A percentile compares a stretch with the other conserved stretches of the same genome.
phyloP scores from a whole-genome alignment of 2,888 invertebrate genomes.

The Loripinus fragilis region DNA sequence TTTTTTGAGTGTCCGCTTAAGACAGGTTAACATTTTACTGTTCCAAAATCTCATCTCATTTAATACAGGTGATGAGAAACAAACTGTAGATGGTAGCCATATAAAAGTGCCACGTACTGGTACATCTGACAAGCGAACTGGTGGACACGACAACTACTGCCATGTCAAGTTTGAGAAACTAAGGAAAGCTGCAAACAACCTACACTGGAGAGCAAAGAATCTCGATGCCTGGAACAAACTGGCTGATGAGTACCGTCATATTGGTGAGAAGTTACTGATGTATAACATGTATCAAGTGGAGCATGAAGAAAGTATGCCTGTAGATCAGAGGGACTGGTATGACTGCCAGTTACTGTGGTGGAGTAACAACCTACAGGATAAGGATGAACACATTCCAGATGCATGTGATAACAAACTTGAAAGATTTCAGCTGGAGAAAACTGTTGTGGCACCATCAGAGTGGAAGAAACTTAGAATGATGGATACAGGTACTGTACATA shows the following conservation, averaged over 20 bases:
- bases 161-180: constrained; percentile 1
- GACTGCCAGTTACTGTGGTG: constrained; percentile 2
- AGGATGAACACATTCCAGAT: not conserved
- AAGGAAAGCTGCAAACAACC: not conserved
- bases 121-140: not conserved
- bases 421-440: not conserved
- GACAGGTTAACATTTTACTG: too few species aligned
- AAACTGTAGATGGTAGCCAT: not conserved
- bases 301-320: not conserved
- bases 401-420: not conserved
- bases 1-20: too few species aligned
- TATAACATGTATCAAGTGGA: not conserved
- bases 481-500: not conserved
- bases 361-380: not conserved
- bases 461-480: not conserved
- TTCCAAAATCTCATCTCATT: too few species aligned
- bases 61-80: not conserved
- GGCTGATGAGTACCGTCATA: not conserved
- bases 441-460: not conserved
- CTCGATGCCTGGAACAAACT: constrained; percentile 8
- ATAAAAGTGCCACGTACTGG: not conserved
- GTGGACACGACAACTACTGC: too few species aligned
- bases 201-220: constrained; percentile 1
- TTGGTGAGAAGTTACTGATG: not conserved
- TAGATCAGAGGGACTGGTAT: not conserved